These are phyloP conservation scores for Cataglyphis albicans DNA, from an alignment of 2,888 invertebrate species.

Conservation along the genomic window DNA sequence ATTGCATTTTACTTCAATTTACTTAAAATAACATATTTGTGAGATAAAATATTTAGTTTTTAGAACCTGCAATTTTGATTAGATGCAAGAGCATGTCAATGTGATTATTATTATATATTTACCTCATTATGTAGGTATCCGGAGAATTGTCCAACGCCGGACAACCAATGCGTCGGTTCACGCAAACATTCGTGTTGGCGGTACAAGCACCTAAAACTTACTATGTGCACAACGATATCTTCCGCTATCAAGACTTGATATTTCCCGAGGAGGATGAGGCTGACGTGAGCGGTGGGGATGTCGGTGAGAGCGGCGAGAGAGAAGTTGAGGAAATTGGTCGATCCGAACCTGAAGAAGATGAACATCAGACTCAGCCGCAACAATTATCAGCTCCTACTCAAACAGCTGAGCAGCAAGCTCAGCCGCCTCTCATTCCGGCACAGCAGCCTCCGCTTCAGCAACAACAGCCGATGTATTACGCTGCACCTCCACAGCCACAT, in stretches of 20 bases:
- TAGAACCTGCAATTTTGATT: neutral
- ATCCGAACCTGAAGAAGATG: constrained; percentile 90
- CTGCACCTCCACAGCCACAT: constrained; percentile 77
- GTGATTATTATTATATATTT: constrained; percentile 37
- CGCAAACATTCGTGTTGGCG: constrained; percentile 98
- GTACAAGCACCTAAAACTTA: constrained; percentile 98
- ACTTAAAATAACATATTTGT: neutral
- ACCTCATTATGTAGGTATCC: constrained; percentile 89
- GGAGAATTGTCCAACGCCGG: constrained; percentile 98
- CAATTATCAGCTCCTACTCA: constrained; percentile 75
- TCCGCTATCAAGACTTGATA: constrained; percentile 94
- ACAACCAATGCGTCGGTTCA: constrained; percentile 98
- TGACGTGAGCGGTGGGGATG: constrained; percentile 80
- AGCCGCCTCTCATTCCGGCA: constrained; percentile 76
- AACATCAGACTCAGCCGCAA: constrained; percentile 82
- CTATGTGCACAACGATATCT: constrained; percentile 99
- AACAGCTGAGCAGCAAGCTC: constrained; percentile 76
- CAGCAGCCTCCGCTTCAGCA: constrained; percentile 79
- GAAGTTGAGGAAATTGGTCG: constrained; percentile 89
- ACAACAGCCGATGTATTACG: constrained; percentile 78
- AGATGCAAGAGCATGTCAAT: neutral
- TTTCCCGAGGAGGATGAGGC: constrained; percentile 84
- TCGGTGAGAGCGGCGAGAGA: constrained; percentile 80
- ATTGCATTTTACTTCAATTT: neutral
- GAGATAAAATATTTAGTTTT: neutral